These are phyloP conservation scores for Ailurus styani DNA, from an alignment of 2,113 vertebrate species.

Conservation along the genomic window DNA sequence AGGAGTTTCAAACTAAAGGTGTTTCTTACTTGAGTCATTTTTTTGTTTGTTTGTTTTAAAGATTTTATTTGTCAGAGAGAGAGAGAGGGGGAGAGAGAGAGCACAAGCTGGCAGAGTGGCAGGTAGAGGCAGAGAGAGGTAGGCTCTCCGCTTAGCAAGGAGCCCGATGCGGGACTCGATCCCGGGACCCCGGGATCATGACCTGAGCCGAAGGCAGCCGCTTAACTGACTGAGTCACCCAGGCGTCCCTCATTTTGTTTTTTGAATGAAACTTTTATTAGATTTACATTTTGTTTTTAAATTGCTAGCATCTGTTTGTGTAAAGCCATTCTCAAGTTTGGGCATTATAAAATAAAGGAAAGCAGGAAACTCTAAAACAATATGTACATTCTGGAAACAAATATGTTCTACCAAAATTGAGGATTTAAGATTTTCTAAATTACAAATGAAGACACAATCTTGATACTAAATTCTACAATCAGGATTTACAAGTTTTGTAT, in stretches of 20 bases:
- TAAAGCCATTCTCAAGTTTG: conserved; percentile 19
- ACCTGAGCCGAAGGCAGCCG: too few relatives aligned
- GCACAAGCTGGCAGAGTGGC: too few relatives aligned
- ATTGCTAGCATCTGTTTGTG: neutral
- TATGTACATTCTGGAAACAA: neutral
- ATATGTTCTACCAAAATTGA: neutral
- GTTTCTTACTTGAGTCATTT: neutral
- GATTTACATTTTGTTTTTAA: conserved; percentile 7
- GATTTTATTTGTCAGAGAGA: too few relatives aligned
- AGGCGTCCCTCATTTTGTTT: too few relatives aligned
- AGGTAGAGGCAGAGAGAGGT: too few relatives aligned
- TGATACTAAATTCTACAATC: neutral
- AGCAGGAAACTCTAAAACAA: neutral
- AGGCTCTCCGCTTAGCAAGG: too few relatives aligned
- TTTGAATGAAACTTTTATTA: conserved; percentile 14
- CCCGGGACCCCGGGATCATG: too few relatives aligned
- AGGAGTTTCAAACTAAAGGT: neutral
- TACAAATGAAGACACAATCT: neutral
- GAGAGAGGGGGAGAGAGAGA: too few relatives aligned
- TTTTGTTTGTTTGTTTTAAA: too few relatives aligned
- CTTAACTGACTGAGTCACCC: too few relatives aligned
- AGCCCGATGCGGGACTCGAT: too few relatives aligned
- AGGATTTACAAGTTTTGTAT: neutral
- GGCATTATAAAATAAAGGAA: neutral
- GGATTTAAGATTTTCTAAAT: conserved; percentile 28